Conservation (phyloP, 2,113 vertebrate species). For the Atherinomorus stipes region DNA sequence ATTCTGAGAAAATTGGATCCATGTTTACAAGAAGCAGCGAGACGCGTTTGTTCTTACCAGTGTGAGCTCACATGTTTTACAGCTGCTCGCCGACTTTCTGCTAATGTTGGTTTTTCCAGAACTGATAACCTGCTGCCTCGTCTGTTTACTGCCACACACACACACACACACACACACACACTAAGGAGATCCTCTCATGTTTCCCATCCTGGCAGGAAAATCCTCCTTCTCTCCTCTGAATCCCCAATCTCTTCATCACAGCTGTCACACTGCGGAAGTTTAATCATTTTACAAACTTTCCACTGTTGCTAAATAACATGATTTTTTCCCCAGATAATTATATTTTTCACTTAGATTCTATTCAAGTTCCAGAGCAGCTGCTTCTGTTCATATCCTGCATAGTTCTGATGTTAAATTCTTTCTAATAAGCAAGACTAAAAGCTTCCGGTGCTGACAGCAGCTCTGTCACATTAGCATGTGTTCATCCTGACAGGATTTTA, state of each 20-base stretch:
- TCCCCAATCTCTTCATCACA: background rate
- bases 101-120: conserved; percentile 42
- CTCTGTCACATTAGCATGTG: background rate
- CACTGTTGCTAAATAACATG: conserved; percentile 1
- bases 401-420: background rate
- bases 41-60: background rate
- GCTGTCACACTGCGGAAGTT: conserved; percentile 13
- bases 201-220: background rate
- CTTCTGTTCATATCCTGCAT: background rate
- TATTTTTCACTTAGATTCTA: no score
- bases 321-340: background rate
- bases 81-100: background rate
- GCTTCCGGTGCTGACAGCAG: background rate
- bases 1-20: background rate
- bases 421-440: background rate
- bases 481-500: background rate
- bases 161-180: conserved; percentile 14
- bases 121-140: conserved; percentile 1
- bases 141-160: conserved; percentile 24
- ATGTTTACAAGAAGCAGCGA: background rate
- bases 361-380: background rate
- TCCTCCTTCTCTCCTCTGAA: background rate
- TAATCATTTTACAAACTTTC: conserved; percentile 1
- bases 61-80: background rate
- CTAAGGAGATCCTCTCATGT: background rate